These are phyloP conservation scores for Pipa parva DNA, from an alignment of 2,113 vertebrate species.

Conservation along the genomic window DNA sequence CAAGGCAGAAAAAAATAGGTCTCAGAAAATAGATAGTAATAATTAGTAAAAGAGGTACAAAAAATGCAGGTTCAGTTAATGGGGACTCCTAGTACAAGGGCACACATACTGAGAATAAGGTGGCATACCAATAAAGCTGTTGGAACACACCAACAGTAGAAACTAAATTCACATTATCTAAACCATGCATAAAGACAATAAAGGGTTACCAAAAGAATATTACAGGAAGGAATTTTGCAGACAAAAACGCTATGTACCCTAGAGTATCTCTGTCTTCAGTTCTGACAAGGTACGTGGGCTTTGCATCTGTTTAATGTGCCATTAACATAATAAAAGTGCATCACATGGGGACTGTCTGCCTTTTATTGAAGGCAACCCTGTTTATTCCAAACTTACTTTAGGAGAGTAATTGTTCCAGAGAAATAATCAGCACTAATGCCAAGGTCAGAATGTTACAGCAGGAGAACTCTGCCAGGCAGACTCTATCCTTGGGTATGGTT, in stretches of 20 bases:
- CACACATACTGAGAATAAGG: too few relatives aligned
- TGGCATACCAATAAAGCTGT: too few relatives aligned
- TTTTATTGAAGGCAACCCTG: background rate
- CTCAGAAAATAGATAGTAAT: too few relatives aligned
- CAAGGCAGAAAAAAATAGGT: too few relatives aligned
- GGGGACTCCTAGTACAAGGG: too few relatives aligned
- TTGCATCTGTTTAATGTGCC: slow-evolving; percentile 1
- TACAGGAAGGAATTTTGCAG: background rate
- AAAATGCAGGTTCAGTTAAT: too few relatives aligned
- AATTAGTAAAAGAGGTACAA: too few relatives aligned
- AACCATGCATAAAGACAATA: background rate
- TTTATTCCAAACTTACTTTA: background rate
- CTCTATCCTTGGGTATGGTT: background rate
- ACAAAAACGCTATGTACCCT: background rate
- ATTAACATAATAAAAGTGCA: slow-evolving; percentile 1
- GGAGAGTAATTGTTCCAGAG: background rate
- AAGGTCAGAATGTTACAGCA: background rate
- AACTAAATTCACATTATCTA: too few relatives aligned
- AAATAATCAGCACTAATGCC: background rate
- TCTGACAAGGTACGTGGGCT: background rate
- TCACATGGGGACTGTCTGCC: background rate
- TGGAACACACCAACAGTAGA: background rate
- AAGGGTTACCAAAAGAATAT: background rate
- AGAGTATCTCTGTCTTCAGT: background rate
- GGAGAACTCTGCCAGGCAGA: background rate